Percentiles rank a stretch among this genome's conserved stretches.
These are phyloP conservation scores for Macropodus opercularis DNA, from an alignment of 2,797 vertebrate species.

Conservation along the genomic window DNA sequence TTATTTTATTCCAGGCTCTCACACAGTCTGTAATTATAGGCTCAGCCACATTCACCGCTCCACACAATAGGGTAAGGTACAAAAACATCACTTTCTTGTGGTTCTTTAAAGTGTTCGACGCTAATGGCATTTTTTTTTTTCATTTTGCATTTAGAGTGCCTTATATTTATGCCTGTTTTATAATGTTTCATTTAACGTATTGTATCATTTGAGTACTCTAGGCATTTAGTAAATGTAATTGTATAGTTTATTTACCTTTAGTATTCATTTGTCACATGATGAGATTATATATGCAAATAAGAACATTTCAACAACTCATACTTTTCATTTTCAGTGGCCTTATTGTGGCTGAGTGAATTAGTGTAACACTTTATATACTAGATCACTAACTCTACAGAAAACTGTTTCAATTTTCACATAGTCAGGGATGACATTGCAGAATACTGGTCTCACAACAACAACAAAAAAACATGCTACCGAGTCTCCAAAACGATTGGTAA, in stretches of 20 bases:
- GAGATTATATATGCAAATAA: slow-evolving; percentile 88
- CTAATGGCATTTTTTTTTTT: slow-evolving; percentile 76
- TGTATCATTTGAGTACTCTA: slow-evolving; percentile 78
- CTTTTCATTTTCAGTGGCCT: slow-evolving; percentile 81
- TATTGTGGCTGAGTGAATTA: slow-evolving; percentile 77
- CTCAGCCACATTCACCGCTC: slow-evolving; percentile 53
- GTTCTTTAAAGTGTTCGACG: slow-evolving; percentile 58
- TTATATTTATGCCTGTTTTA: slow-evolving; percentile 99
- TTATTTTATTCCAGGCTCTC: no score
- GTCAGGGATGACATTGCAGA: slow-evolving; percentile 36
- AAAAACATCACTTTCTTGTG: slow-evolving; percentile 70
- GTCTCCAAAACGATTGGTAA: no score
- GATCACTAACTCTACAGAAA: slow-evolving; percentile 47
- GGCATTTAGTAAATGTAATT: slow-evolving; percentile 75
- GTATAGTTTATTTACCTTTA: slow-evolving; percentile 75
- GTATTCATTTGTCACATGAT: slow-evolving; percentile 78
- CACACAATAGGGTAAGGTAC: slow-evolving; percentile 76
- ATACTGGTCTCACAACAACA: slow-evolving; percentile 27
- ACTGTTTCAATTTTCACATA: slow-evolving; percentile 22
- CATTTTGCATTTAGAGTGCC: slow-evolving; percentile 99
- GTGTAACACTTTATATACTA: slow-evolving; percentile 48
- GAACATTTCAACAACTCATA: slow-evolving; percentile 76
- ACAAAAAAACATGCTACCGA: slow-evolving; percentile 6
- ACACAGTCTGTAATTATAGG: slow-evolving; percentile 47
- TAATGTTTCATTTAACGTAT: slow-evolving; percentile 80